Evolutionary conservation across 1,140 invertebrate genomes (phyloP), one percentile per base, ranked within the genome.

Genomic region (Eubasilissa regina): DNA sequence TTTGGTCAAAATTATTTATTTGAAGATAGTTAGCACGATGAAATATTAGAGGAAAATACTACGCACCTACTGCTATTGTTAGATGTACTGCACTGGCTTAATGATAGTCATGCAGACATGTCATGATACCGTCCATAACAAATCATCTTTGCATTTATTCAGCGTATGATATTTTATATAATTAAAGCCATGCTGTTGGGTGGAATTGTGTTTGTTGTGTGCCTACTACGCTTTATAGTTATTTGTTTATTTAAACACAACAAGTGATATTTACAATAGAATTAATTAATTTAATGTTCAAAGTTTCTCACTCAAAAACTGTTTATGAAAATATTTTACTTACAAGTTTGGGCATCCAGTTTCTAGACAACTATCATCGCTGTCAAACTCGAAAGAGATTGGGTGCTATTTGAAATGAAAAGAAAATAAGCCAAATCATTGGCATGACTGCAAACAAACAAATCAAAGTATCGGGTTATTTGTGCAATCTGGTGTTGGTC

Each of bases 401-500:
- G 55, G 55, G n/a, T 64, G 48, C 1, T 51, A 51, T 12, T 51
- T 51, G 19, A 43, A 43, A 25, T 43, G 25, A n/a, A 35, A 35
- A 13, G 19, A 64, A n/a, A 55, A 73, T 17, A n/a, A 47, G 80
- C 79, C 78, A 80, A 82, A 79, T 80, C 79, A 78, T n/a, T 86
- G 89, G 88, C 87, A 86, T 86, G 89, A 89, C 88, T 89, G 89
- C 87, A 87, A 83, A 64, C 72, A 87, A 87, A 87, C 76, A 89
- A 89, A 89, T 88, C 87, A 89, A 89, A 89, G 87, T 90, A 90
- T 89, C 88, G 88, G 88, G 89, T 90, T 89, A 89, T 89, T 89
- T 89, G 88, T 90, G 89, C 89, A 90, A 90, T 90, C 88, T 88
- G 88, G 89, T 90, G 89, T 88, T 86, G 89, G 89, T 89, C 86